Base-by-base conservation (phyloP, 2,888 invertebrate genomes). In the Chymomyza fuscimana region DNA sequence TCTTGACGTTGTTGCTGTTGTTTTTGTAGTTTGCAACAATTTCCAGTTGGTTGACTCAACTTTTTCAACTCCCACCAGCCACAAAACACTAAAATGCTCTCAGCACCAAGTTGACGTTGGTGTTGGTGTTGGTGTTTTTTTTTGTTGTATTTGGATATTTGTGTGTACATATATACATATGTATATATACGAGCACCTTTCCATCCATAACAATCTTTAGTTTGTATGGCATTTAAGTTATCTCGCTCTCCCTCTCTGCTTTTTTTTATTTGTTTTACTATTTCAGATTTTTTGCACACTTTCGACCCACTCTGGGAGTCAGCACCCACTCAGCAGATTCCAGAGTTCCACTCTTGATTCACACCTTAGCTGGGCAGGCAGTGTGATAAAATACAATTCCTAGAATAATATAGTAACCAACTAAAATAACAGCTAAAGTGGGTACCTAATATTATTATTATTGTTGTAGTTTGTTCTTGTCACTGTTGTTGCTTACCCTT, bases 41-140 rank as follows among this genome's bases (percentile, higher is more conserved):
- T 85, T 85, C 77, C 82, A 81, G 86, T 85, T 77, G 80, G 82
- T 60, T 78, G 72, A 76, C 68, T 81, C 76, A 16, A 51, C 51
- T 16, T n/a, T 16, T 51, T 51, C 51, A 51, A 51, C 16, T 51
- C 51, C 51, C 51, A 32, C 32, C 32, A 32, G 32, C 32, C 32
- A 32, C 32, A 32, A 32, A 32, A 32, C 32, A 32, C 32, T 32
- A 9, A 32, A 32, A 32, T 32, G 32, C 32, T 32, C 32, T 32
- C 32, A 32, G 32, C 32, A 5, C 32, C 32, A 32, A 32, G 32
- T 9, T 7, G 32, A 32, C 32, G 32, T 32, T 32, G 32, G 32
- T 32, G 32, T 32, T 32, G 5, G 32, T 32, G 6, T 32, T 50
- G 1, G 15, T 1, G 1, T 51, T 51, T 51, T 7, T 51, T 15